Conservation (phyloP, 2,888 invertebrate genomes). For the Protodeltote pygarga region DNA sequence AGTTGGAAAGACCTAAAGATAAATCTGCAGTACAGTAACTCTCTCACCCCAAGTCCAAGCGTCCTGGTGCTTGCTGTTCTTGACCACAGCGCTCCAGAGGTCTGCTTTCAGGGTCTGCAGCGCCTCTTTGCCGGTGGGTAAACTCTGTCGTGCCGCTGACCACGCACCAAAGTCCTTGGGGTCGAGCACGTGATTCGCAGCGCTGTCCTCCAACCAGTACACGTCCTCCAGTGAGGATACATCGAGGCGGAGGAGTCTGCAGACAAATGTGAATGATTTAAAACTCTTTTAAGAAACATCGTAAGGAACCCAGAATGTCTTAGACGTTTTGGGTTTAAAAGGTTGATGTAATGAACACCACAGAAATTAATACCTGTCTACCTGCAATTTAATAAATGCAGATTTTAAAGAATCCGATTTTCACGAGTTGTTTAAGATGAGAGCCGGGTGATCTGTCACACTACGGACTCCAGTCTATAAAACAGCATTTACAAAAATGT, state of each 20-base stretch:
- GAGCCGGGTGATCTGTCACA: no score
- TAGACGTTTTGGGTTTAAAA: no score
- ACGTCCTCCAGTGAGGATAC: conserved; percentile 95
- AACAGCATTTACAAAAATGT: no score
- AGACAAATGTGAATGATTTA: conserved; percentile 24
- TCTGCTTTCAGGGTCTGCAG: conserved; percentile 93
- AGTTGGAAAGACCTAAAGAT: not conserved
- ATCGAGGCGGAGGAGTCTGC: conserved; percentile 91
- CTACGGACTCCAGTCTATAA: no score
- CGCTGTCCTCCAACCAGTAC: conserved; percentile 95
- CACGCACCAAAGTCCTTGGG: conserved; percentile 92
- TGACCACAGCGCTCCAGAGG: conserved; percentile 95
- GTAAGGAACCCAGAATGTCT: not conserved
- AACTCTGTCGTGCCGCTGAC: conserved; percentile 92
- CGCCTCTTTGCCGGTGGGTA: conserved; percentile 93
- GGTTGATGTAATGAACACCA: no score
- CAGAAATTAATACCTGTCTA: no score
- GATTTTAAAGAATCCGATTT: no score
- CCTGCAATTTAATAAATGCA: no score
- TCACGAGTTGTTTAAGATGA: no score
- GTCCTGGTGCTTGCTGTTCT: conserved; percentile 94
- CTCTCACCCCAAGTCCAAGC: conserved; percentile 94
- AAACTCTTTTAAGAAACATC: not conserved
- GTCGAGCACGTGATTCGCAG: conserved; percentile 91
- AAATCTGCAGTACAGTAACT: not conserved